Evolutionary conservation across 2,888 invertebrate species (phyloP).

Genomic region (Ophioninae sp.): DNA sequence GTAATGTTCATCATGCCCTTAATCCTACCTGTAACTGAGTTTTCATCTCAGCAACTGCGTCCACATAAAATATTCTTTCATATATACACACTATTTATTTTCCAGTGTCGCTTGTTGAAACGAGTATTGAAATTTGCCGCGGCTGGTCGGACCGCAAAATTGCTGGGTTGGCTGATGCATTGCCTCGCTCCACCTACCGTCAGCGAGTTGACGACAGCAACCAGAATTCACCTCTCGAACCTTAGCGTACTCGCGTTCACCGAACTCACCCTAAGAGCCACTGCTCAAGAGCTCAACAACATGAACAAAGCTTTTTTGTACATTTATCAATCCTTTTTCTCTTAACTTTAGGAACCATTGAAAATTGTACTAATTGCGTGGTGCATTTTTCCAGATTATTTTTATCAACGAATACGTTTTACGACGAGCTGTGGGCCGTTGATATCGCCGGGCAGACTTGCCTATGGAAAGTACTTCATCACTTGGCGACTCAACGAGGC

Average conservation of each 20-base stretch:
- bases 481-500: constrained; percentile 82
- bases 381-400: constrained; percentile 81
- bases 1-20: too few relatives aligned
- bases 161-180: constrained; percentile 84
- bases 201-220: constrained; percentile 83
- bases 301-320: constrained; percentile 82
- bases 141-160: constrained; percentile 84
- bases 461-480: constrained; percentile 84
- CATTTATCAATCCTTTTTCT: constrained; percentile 68
- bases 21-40: too few relatives aligned
- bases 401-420: constrained; percentile 84
- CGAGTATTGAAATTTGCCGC: constrained; percentile 85
- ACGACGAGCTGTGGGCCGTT: constrained; percentile 85
- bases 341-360: background rate
- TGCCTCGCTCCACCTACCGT: constrained; percentile 82
- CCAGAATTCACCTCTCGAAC: constrained; percentile 86
- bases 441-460: constrained; percentile 85
- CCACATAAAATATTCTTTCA: background rate
- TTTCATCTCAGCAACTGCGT: too few relatives aligned
- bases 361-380: background rate
- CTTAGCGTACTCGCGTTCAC: constrained; percentile 86
- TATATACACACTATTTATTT: constrained; percentile 9
- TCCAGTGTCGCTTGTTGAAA: constrained; percentile 83
- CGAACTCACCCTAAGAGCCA: constrained; percentile 82
- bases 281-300: constrained; percentile 72